Conservation (phyloP, 2,797 vertebrate genomes). For the Syngnathus acus region DNA sequence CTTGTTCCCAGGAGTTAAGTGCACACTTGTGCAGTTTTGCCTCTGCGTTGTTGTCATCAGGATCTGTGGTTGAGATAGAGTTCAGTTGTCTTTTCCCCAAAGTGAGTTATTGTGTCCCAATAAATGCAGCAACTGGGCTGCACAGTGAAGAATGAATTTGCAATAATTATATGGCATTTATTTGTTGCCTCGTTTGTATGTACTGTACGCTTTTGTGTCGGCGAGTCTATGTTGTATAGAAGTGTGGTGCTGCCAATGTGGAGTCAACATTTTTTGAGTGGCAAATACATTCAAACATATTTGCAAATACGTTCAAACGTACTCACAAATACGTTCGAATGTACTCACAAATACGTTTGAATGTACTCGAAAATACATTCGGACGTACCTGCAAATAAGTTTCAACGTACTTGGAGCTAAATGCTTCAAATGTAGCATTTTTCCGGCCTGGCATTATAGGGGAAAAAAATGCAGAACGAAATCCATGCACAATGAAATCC, state of each 20-base stretch:
- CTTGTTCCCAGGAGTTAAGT: slow-evolving; percentile 69
- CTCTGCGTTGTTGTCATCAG: slow-evolving; percentile 65
- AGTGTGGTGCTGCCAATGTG: slow-evolving; percentile 26
- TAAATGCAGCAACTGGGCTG: slow-evolving; percentile 31
- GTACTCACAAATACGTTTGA: no score
- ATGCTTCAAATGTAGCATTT: no score
- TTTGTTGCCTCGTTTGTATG: slow-evolving; percentile 38
- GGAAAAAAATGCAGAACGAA: no score
- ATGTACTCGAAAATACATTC: no score
- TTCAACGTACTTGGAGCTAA: no score
- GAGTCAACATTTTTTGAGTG: slow-evolving; percentile 2
- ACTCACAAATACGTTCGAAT: no score
- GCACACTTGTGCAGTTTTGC: slow-evolving; percentile 55
- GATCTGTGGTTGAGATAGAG: slow-evolving; percentile 60
- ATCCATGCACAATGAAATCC: no score
- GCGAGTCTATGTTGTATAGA: slow-evolving; percentile 30
- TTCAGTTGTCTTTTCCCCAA: slow-evolving; percentile 48
- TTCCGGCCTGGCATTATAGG: no score
- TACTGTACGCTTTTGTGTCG: slow-evolving; percentile 14
- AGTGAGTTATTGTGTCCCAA: slow-evolving; percentile 45
- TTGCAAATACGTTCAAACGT: no score
- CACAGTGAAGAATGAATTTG: slow-evolving; percentile 45
- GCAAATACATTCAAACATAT: no score
- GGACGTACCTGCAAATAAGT: no score
- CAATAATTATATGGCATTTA: slow-evolving; percentile 46